Percentiles rank a stretch among this genome's conserved stretches.
phyloP scores from a whole-genome alignment of 2,888 invertebrate genomes.

The Microctonus aethiopoides region DNA sequence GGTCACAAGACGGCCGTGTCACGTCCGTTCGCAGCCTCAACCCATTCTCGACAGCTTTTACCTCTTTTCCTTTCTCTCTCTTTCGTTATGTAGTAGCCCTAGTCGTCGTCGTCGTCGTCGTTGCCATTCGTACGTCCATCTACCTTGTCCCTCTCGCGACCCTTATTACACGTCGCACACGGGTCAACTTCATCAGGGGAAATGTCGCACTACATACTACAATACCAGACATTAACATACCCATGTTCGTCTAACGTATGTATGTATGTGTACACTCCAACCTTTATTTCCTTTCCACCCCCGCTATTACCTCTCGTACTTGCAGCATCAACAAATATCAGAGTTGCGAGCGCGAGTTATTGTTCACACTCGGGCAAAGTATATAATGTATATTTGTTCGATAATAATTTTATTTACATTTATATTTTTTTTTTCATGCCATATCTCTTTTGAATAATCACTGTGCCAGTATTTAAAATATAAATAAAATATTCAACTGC shows the following conservation, averaged over 20 bases:
- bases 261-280: constrained; percentile 5
- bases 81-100: constrained; percentile 30
- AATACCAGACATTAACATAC: constrained; percentile 57
- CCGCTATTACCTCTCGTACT: neutral
- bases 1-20: constrained; percentile 66
- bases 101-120: constrained; percentile 20
- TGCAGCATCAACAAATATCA: neutral
- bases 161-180: constrained; percentile 64
- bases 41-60: constrained; percentile 59
- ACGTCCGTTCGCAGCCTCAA: constrained; percentile 63
- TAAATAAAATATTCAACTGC: neutral
- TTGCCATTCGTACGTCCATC: constrained; percentile 45
- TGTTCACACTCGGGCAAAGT: neutral
- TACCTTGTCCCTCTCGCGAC: constrained; percentile 48
- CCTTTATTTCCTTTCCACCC: neutral
- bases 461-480: neutral
- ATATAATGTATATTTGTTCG: neutral
- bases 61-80: constrained; percentile 55
- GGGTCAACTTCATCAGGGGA: constrained; percentile 64
- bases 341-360: neutral
- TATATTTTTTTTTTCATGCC: neutral
- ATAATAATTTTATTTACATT: neutral
- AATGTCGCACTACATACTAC: constrained; percentile 55
- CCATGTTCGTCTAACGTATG: constrained; percentile 37
- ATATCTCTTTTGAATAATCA: neutral